Evolutionary conservation across 2,797 vertebrate genomes (phyloP).

Genomic region (Tragopan temminckii): DNA sequence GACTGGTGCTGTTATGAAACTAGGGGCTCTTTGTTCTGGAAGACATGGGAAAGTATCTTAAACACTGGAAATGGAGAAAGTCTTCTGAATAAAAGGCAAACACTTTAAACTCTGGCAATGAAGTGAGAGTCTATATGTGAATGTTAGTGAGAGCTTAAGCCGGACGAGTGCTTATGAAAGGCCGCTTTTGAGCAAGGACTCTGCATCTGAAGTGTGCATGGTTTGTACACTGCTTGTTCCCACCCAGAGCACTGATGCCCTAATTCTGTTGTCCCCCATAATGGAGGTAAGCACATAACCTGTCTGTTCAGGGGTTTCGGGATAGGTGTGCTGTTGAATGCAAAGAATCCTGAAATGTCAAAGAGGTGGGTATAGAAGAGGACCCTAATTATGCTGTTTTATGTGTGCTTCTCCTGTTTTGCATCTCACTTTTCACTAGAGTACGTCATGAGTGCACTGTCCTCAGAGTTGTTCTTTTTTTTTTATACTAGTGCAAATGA

Average conservation of each 20-base stretch:
- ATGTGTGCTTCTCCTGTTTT: neutral
- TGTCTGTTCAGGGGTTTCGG: rapidly evolving
- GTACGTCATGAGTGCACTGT: neutral
- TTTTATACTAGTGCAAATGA: no score
- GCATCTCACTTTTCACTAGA: neutral
- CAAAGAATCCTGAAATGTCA: neutral
- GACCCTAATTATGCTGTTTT: rapidly evolving
- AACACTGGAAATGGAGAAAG: constrained; percentile 1
- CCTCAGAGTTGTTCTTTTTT: neutral
- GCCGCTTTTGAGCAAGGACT: neutral
- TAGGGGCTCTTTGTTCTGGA: constrained; percentile 3
- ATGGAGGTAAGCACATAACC: rapidly evolving
- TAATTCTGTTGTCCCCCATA: rapidly evolving
- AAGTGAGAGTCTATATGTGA: constrained; percentile 25
- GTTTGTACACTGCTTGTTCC: rapidly evolving
- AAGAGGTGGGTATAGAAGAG: neutral
- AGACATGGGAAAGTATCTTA: neutral
- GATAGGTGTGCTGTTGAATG: neutral
- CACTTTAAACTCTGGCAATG: constrained; percentile 2
- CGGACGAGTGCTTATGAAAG: neutral
- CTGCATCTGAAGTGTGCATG: rapidly evolving
- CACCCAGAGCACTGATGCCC: neutral
- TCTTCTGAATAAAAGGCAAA: constrained; percentile 71
- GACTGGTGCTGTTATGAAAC: constrained; percentile 27
- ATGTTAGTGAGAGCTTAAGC: neutral